These are phyloP conservation scores for Magallana ariakensis DNA, from an alignment of 1,140 invertebrate genomes.

Conservation along the genomic window DNA sequence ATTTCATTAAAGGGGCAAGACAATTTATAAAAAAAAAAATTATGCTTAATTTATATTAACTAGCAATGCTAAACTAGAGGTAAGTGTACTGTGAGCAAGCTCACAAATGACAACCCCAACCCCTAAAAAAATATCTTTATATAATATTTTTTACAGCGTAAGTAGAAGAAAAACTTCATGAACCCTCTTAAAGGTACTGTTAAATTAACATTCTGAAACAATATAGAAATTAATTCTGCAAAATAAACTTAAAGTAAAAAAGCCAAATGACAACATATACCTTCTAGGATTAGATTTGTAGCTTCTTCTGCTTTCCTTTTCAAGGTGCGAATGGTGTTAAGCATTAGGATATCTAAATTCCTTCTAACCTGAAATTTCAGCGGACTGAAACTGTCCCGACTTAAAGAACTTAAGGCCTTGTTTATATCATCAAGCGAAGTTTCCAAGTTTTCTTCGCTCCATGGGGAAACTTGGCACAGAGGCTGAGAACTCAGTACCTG, in stretches of 20 bases:
- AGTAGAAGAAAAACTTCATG: background rate
- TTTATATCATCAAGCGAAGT: conserved; percentile 2
- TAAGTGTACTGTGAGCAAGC: background rate
- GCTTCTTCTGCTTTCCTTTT: background rate
- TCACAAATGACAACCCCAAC: too few species aligned
- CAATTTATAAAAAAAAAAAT: too few species aligned
- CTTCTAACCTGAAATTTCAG: background rate
- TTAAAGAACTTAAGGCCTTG: background rate
- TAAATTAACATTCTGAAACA: background rate
- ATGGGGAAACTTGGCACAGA: background rate
- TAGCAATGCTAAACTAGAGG: background rate
- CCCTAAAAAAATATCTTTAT: too few species aligned
- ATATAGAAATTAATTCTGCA: background rate
- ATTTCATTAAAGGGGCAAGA: too few species aligned
- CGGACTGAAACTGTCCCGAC: background rate
- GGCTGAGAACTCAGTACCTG: background rate
- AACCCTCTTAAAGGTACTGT: too few species aligned
- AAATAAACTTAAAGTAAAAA: background rate
- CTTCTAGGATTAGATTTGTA: background rate
- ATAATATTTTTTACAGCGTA: too few species aligned
- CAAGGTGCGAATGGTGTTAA: background rate
- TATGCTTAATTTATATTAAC: background rate
- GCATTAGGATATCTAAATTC: background rate
- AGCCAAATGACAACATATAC: background rate
- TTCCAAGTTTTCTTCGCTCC: background rate